Evolutionary conservation across 2,113 vertebrate genomes (phyloP).

Genomic region (Ammospiza caudacuta): DNA sequence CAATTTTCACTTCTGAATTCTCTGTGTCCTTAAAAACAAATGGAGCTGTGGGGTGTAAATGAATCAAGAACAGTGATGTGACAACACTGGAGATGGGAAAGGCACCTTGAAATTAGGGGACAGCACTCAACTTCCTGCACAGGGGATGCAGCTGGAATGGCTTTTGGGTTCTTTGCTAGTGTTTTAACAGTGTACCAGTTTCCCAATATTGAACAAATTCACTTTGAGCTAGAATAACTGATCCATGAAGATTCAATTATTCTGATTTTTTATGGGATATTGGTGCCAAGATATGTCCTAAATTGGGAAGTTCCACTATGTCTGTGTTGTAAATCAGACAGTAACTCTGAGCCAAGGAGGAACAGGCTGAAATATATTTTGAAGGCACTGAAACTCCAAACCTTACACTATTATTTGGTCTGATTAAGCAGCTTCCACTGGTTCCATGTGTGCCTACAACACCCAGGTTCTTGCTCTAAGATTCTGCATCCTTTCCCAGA

Average conservation of each 20-base stretch:
- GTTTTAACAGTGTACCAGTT: not conserved
- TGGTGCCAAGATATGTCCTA: not conserved
- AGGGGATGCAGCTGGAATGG: not conserved
- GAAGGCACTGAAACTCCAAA: not conserved
- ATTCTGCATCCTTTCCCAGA: slow-evolving; percentile 60
- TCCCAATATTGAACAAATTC: not conserved
- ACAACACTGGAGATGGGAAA: not conserved
- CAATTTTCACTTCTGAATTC: not conserved
- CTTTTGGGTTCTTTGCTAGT: not conserved
- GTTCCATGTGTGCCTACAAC: not conserved
- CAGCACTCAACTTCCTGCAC: not conserved
- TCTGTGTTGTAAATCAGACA: slow-evolving; percentile 13
- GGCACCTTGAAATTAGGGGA: not conserved
- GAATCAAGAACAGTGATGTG: not conserved
- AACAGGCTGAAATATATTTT: not conserved
- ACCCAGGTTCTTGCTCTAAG: not conserved
- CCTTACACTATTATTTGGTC: not conserved
- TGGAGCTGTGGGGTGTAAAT: not conserved
- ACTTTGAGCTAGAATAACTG: not conserved
- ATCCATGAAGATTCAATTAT: not conserved
- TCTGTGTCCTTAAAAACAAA: not conserved
- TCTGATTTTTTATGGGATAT: not conserved
- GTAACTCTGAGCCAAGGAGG: not conserved
- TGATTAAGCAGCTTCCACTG: not conserved
- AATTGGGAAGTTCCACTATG: not conserved